Percentiles rank a stretch among this genome's conserved stretches.
phyloP scores from a whole-genome alignment of 2,797 vertebrate genomes.

The Tangara arthus region DNA sequence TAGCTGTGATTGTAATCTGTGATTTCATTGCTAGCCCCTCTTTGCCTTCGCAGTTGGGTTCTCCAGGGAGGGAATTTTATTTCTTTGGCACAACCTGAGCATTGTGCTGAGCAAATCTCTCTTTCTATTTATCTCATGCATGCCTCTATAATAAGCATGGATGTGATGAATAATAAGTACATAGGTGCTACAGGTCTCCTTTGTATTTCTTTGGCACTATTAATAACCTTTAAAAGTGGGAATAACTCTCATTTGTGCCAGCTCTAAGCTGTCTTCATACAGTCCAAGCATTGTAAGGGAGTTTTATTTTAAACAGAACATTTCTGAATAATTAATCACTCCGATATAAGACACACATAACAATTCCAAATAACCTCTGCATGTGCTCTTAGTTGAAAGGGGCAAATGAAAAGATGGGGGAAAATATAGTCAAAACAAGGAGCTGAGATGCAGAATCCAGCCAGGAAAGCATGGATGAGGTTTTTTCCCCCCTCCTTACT shows the following conservation, averaged over 20 bases:
- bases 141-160: slow-evolving; percentile 19
- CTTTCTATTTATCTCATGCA: slow-evolving; percentile 49
- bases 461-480: background rate
- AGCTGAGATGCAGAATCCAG: background rate
- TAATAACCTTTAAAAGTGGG: slow-evolving; percentile 13
- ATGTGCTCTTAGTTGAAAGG: background rate
- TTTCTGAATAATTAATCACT: slow-evolving; percentile 56
- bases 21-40: slow-evolving; percentile 21
- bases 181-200: background rate
- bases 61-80: slow-evolving; percentile 18
- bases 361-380: background rate
- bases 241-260: slow-evolving; percentile 15
- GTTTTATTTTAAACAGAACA: slow-evolving; percentile 47
- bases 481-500: background rate
- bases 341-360: background rate
- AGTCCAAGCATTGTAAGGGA: background rate
- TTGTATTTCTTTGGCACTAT: slow-evolving; percentile 28
- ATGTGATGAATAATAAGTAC: slow-evolving; percentile 1
- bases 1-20: slow-evolving; percentile 19
- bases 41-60: background rate
- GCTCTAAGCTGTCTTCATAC: background rate
- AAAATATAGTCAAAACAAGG: background rate
- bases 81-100: slow-evolving; percentile 32
- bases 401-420: slow-evolving; percentile 6
- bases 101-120: background rate